A percentile compares a stretch with the other conserved stretches of the same genome.
Evolutionary conservation across 2,113 vertebrate species (phyloP).

Genomic region (Cyanoderma ruficeps): DNA sequence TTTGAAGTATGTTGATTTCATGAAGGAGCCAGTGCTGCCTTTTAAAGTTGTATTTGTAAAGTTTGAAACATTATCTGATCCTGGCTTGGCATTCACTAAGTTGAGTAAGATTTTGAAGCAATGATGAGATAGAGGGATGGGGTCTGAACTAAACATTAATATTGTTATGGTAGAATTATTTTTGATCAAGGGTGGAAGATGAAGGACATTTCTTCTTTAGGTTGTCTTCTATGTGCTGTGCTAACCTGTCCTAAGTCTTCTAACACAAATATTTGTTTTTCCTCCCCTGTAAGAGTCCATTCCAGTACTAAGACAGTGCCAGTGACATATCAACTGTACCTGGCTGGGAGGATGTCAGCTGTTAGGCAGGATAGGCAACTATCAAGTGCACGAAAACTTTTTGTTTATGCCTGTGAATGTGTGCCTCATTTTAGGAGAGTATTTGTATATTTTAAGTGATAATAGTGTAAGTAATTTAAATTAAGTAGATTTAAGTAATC

Average conservation of each 20-base stretch:
- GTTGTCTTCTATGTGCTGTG: neutral
- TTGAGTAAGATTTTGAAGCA: neutral
- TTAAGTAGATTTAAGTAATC: neutral
- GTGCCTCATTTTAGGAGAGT: neutral
- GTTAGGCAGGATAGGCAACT: neutral
- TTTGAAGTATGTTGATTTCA: neutral
- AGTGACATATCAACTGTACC: neutral
- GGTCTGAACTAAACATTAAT: neutral
- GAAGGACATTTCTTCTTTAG: neutral
- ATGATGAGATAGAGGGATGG: neutral
- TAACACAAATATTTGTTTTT: neutral
- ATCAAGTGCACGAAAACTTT: neutral
- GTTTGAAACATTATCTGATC: neutral
- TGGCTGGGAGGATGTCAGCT: neutral
- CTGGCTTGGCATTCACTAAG: neutral
- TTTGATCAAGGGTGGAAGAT: neutral
- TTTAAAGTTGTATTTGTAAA: neutral
- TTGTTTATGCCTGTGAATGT: neutral
- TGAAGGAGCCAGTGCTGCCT: neutral
- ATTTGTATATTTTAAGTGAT: neutral
- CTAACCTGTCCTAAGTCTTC: neutral
- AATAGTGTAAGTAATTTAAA: neutral
- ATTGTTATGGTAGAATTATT: neutral
- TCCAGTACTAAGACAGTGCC: neutral
- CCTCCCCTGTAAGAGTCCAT: neutral